A percentile compares a stretch with the other conserved stretches of the same genome.
These are phyloP conservation scores for Timema podura DNA, from an alignment of 2,888 invertebrate genomes.

Conservation along the genomic window DNA sequence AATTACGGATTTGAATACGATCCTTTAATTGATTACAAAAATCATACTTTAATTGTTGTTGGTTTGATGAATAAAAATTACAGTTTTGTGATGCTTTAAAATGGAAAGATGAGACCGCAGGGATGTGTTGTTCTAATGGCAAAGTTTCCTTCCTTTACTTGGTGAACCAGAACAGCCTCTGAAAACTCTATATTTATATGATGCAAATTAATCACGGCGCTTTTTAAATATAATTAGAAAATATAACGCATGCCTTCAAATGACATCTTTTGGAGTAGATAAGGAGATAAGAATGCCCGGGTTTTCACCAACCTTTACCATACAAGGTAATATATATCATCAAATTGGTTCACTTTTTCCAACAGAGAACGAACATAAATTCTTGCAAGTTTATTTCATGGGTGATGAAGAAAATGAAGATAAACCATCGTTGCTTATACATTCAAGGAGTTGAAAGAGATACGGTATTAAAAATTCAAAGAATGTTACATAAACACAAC, in stretches of 20 bases:
- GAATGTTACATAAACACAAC: too few relatives aligned
- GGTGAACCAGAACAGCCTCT: background rate
- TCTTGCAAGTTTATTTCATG: too few relatives aligned
- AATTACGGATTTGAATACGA: conserved; percentile 1
- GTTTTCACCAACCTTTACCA: conserved; percentile 9
- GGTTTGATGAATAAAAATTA: background rate
- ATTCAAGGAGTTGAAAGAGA: too few relatives aligned
- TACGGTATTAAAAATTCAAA: too few relatives aligned
- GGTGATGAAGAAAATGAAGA: too few relatives aligned
- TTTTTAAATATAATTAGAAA: background rate
- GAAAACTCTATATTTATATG: conserved; percentile 9
- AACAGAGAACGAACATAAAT: background rate
- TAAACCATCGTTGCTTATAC: too few relatives aligned
- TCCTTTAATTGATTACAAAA: background rate
- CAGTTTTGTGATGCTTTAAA: background rate
- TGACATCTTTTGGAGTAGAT: background rate
- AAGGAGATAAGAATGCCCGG: conserved; percentile 1
- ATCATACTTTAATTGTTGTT: background rate
- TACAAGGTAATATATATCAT: background rate
- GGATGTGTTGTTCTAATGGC: too few relatives aligned
- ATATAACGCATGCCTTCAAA: background rate
- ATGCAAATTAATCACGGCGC: background rate
- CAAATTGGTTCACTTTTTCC: background rate
- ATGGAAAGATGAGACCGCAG: background rate
- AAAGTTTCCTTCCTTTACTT: background rate